Evolutionary conservation across 2,888 invertebrate genomes (phyloP), one percentile per base, ranked within the genome.

Genomic region (Helleia helle): DNA sequence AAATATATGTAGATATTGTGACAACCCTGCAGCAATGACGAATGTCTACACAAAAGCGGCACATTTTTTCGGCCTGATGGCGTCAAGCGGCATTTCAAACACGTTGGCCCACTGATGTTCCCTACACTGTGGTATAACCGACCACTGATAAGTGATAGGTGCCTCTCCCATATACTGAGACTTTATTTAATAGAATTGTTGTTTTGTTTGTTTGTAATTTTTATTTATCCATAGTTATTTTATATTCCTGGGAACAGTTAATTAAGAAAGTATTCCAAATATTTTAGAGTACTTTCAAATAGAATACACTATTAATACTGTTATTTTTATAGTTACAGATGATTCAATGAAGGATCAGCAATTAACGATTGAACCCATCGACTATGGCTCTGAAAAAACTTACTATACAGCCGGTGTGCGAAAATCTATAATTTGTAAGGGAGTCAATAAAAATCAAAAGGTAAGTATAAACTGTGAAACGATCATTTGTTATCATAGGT

Each of bases 391-490:
- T 1, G 54, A 59, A 6, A 62, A 56, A 38, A 48, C 45, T 3
- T 74, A 56, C 43, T 40, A 64, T 12, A 52, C 55, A 31, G 63
- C 60, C 0, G 76, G 74, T 1, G 50, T 51, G 4, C 57, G 59
- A 15, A 62, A 61, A 47, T 52, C 64, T 1, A 59, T 81, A 3
- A 63, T 55, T 34, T 81, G 81, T 46, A 71, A 60, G 44, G 68
- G 60, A 4, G 45, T 59, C 0, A 64, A 54, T 37, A 70, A 57
- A 49, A 65, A 64, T 47, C 71, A 72, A 54, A 67, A 65, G 65
- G 80, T 79, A 58, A 53, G 6, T 18, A 4, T 18, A 4, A n/a
- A n/a, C n/a, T n/a, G n/a, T n/a, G n/a, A n/a, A n/a, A n/a, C n/a
- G n/a, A n/a, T n/a, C n/a, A n/a, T n/a, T n/a, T n/a, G n/a, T n/a